Percentiles rank a stretch among this genome's conserved stretches.
These are phyloP conservation scores for Thinocorus orbignyianus DNA, from an alignment of 2,113 vertebrate species.

Conservation along the genomic window DNA sequence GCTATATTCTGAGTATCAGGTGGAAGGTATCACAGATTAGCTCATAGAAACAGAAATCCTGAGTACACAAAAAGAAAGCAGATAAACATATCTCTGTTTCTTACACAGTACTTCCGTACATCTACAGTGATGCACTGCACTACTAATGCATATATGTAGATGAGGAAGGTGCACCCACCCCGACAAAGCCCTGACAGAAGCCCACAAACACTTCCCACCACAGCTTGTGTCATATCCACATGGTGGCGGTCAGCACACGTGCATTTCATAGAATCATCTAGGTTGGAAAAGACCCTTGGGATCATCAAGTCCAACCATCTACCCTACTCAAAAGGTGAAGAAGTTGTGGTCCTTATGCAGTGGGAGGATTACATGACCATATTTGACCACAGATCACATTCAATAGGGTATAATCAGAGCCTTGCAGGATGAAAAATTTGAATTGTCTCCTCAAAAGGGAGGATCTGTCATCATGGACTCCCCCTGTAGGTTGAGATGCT, in stretches of 20 bases:
- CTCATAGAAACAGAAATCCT: background rate
- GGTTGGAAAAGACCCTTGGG: too few relatives aligned
- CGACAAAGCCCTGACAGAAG: background rate
- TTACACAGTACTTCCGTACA: background rate
- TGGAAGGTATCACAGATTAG: background rate
- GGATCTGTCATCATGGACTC: background rate
- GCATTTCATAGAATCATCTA: too few relatives aligned
- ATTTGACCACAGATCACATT: background rate
- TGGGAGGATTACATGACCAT: background rate
- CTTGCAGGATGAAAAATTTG: background rate
- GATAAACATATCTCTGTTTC: background rate
- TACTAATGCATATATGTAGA: background rate
- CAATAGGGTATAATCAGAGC: background rate
- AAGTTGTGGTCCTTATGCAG: background rate
- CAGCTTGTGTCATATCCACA: background rate
- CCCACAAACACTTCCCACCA: background rate
- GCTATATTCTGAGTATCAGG: background rate
- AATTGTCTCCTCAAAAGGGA: background rate
- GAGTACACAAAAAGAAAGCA: background rate
- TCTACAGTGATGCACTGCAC: background rate
- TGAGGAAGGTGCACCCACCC: background rate
- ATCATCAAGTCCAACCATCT: too few relatives aligned
- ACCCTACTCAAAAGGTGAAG: background rate
- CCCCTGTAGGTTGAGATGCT: background rate
- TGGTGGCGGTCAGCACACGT: background rate